Conservation (phyloP, 2,888 invertebrate genomes). For the Platerodrilus igneus region DNA sequence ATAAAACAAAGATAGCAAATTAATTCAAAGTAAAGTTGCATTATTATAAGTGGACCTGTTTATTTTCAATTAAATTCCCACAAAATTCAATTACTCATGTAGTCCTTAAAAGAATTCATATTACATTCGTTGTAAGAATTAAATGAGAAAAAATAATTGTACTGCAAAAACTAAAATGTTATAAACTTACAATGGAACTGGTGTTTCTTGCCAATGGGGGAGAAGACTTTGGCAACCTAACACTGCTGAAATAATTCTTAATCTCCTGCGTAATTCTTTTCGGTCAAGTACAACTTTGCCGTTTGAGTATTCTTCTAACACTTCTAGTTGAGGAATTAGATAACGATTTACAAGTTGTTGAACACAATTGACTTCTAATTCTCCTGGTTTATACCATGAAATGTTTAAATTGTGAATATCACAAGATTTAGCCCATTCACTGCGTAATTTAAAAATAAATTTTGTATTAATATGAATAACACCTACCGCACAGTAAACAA, state of each 20-base stretch:
- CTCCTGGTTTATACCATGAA: conserved; percentile 73
- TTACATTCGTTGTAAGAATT: no score
- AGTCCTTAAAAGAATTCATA: no score
- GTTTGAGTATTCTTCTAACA: conserved; percentile 55
- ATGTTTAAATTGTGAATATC: conserved; percentile 61
- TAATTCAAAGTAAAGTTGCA: no score
- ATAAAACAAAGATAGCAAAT: no score
- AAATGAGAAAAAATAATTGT: not conserved
- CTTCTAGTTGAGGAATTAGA: conserved; percentile 59
- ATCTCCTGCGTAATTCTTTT: conserved; percentile 62
- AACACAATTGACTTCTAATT: conserved; percentile 63
- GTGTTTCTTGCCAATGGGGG: conserved; percentile 65
- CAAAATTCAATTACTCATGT: no score
- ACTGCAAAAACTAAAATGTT: conserved; percentile 1
- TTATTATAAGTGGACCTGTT: no score
- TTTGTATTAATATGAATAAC: conserved; percentile 2
- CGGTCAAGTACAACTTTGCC: conserved; percentile 55
- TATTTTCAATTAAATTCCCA: no score
- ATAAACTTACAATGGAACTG: conserved; percentile 54
- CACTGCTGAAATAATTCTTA: conserved; percentile 63
- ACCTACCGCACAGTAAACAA: conserved; percentile 63
- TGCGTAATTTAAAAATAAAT: conserved; percentile 30
- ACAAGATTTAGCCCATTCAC: conserved; percentile 77
- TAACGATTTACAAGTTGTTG: conserved; percentile 62
- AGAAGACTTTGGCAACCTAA: conserved; percentile 64